These are phyloP conservation scores for Notiomystis cincta DNA, from an alignment of 2,113 vertebrate genomes.

Conservation along the genomic window DNA sequence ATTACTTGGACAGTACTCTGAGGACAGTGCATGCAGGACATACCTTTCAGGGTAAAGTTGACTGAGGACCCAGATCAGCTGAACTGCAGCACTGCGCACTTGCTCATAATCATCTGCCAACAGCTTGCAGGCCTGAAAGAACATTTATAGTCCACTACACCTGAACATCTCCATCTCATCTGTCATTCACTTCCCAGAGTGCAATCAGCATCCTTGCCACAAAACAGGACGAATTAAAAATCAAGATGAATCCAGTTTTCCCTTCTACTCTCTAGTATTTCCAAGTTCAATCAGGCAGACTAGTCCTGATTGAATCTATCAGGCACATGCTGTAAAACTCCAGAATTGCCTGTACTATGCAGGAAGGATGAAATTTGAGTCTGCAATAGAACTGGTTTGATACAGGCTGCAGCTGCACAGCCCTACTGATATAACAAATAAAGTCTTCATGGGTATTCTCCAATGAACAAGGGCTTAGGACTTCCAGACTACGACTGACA, in stretches of 20 bases:
- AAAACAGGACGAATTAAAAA: neutral
- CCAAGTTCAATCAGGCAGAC: neutral
- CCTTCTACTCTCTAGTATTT: neutral
- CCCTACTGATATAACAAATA: neutral
- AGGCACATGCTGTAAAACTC: neutral
- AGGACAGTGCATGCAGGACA: neutral
- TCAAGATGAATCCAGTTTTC: neutral
- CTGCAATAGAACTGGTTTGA: neutral
- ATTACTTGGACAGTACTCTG: neutral
- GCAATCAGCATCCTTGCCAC: neutral
- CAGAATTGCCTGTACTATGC: neutral
- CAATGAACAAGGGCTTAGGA: neutral
- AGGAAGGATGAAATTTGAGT: neutral
- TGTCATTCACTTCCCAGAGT: neutral
- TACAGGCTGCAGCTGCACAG: neutral
- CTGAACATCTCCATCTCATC: neutral
- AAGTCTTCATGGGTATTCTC: rapidly evolving
- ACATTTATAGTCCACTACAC: neutral
- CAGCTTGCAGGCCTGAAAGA: conserved; percentile 86
- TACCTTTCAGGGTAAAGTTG: conserved; percentile 96
- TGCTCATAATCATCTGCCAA: conserved; percentile 94
- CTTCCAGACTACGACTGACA: neutral
- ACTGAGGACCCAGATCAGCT: conserved; percentile 95
- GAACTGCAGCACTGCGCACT: conserved; percentile 93
- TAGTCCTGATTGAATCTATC: neutral